phyloP scores from a whole-genome alignment of 2,888 invertebrate species.

The Perizoma affinitatum region DNA sequence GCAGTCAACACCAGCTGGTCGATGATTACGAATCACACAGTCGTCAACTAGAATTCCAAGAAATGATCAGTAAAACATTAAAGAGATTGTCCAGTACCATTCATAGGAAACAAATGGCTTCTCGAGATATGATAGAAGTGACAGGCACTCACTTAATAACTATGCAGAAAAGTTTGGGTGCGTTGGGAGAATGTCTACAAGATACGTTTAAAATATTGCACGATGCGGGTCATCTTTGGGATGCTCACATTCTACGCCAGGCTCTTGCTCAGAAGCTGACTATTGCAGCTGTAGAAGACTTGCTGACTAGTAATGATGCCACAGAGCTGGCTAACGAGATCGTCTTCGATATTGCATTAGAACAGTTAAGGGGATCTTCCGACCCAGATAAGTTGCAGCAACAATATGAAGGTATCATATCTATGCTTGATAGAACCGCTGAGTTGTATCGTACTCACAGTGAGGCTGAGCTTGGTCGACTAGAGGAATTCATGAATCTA shows the following conservation, averaged over 20 bases:
- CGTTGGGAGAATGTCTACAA: slow-evolving; percentile 61
- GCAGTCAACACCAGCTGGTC: slow-evolving; percentile 34
- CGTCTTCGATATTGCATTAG: slow-evolving; percentile 60
- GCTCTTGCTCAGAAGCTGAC: slow-evolving; percentile 66
- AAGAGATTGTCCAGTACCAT: slow-evolving; percentile 41
- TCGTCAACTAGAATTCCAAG: slow-evolving; percentile 43
- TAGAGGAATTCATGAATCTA: slow-evolving; percentile 65
- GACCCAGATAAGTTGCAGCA: slow-evolving; percentile 62
- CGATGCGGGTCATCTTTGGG: slow-evolving; percentile 68
- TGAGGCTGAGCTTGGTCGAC: slow-evolving; percentile 57
- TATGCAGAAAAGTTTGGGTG: slow-evolving; percentile 59
- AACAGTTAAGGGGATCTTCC: slow-evolving; percentile 57
- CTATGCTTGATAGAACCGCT: slow-evolving; percentile 53
- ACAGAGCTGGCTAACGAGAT: slow-evolving; percentile 63
- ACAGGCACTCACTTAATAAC: slow-evolving; percentile 45
- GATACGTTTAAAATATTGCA: slow-evolving; percentile 61
- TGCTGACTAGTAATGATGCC: slow-evolving; percentile 62
- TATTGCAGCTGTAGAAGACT: slow-evolving; percentile 69
- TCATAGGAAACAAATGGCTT: slow-evolving; percentile 25
- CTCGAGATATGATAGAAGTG: slow-evolving; percentile 41
- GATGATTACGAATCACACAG: slow-evolving; percentile 22
- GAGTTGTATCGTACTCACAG: slow-evolving; percentile 60
- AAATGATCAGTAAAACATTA: slow-evolving; percentile 48
- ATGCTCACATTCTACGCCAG: slow-evolving; percentile 65
- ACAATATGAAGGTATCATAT: slow-evolving; percentile 47